Base-by-base conservation (phyloP, 1,140 invertebrate genomes). In the Geopemphigus sp. region DNA sequence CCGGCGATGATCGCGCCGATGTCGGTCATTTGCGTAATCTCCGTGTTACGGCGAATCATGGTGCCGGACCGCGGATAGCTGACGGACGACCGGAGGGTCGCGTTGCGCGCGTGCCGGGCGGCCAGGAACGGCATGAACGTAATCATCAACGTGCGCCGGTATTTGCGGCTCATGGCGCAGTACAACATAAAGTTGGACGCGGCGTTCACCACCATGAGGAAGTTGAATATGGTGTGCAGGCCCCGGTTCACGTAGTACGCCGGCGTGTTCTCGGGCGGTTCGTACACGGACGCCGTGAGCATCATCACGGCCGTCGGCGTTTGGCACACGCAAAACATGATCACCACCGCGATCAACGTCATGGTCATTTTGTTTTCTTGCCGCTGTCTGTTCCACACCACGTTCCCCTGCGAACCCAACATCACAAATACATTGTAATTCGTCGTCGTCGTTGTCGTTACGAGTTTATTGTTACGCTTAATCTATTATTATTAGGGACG, bases 131-230 rank as follows among this genome's bases (percentile, higher is more conserved):
- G 85, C 54, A 89, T 90, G 83, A 93, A 90, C 5, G 92, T 86
- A 50, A 87, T 84, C 59, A 89, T 86, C 81, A 94, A 90, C 8
- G 92, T 93, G 81, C 88, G 88, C 39, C 92, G 87, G 86, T 93
- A 94, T 82, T 91, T 91, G 83, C 91, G 90, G 82, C 91, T 92
- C 82, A 94, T 88, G 32, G 90, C 89, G 81, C 92, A 93, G 84
- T 94, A 94, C 53, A 94, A 85, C 68, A 94, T 86, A 85, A 94
- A 94, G 86, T 94, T 94, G 3, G 87, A 88, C 17, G 90, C 88
- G 3, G 92, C 90, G 85, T 93, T 93, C 53, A 93, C 85, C 47
- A 89, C 88, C 11, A 91, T 87, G 24, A 94, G 85, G 26, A 93
- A 86, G 84, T 94, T 94, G 84, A 89, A 91, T 32, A 93, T 88